Conservation (phyloP, 2,113 vertebrate species). For the Pitta sordida region DNA sequence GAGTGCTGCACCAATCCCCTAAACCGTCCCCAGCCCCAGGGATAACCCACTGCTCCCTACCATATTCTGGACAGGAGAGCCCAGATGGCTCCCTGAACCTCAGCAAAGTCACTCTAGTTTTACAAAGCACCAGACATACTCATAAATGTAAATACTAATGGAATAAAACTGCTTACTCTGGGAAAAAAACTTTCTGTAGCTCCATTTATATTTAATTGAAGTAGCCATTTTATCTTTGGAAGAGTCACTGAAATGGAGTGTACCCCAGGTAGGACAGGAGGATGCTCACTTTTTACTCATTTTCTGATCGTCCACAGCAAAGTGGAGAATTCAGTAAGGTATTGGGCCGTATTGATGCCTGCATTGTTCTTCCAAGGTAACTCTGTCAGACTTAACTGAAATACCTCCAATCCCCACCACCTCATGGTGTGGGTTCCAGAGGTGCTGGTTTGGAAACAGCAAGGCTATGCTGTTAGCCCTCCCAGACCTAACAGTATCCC, state of each 20-base stretch:
- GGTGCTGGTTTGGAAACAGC: rapidly evolving
- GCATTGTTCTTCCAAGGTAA: rapidly evolving
- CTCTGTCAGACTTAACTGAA: neutral
- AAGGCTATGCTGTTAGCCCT: rapidly evolving
- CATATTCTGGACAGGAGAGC: neutral
- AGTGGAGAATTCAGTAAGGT: neutral
- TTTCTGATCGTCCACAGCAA: neutral
- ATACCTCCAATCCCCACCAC: neutral
- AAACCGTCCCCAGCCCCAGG: neutral
- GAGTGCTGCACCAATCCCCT: neutral
- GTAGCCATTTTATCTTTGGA: neutral
- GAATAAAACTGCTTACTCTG: neutral
- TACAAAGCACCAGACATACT: neutral
- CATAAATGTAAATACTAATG: neutral
- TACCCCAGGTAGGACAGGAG: neutral
- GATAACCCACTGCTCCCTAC: neutral
- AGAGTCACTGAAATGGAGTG: neutral
- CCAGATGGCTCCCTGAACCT: neutral
- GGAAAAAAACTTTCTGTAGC: neutral
- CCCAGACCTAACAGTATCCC: neutral
- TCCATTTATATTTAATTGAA: neutral
- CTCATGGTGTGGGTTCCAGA: rapidly evolving
- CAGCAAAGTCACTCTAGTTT: neutral
- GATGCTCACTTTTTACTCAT: neutral
- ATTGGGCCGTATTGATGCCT: rapidly evolving